Percentiles rank a stretch among this genome's conserved stretches.
These are phyloP conservation scores for Siniperca chuatsi DNA, from an alignment of 2,113 vertebrate species.

Conservation along the genomic window DNA sequence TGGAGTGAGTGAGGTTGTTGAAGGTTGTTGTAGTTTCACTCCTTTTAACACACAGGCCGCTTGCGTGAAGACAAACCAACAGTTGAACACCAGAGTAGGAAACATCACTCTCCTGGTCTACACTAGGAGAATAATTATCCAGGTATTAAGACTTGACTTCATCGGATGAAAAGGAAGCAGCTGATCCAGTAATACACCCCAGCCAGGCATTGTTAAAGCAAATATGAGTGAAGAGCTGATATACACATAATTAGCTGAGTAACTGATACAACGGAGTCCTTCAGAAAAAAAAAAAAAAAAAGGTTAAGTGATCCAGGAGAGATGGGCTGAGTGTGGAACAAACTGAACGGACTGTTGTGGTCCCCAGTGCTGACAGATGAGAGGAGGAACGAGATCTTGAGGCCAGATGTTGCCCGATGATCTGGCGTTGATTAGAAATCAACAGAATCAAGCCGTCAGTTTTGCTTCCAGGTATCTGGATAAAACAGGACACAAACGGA, in stretches of 20 bases:
- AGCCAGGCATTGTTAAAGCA: constrained; percentile 1
- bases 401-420: not conserved
- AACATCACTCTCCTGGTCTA: not conserved
- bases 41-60: not conserved
- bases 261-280: not conserved
- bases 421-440: not conserved
- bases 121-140: not conserved
- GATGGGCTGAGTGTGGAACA: constrained; percentile 6
- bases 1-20: not conserved
- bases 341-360: not conserved
- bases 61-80: not conserved
- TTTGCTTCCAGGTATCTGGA: not conserved
- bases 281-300: not conserved
- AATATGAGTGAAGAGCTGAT: constrained; percentile 8
- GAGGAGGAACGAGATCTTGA: not conserved
- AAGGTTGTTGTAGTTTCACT: constrained; percentile 1
- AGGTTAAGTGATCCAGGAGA: not conserved
- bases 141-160: constrained; percentile 3
- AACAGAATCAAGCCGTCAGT: not conserved
- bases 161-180: not conserved
- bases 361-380: not conserved
- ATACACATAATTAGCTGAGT: not conserved
- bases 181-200: not conserved
- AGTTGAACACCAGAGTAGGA: not conserved
- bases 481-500: not conserved